phyloP scores from a whole-genome alignment of 1,140 invertebrate species.

The Trypoxylus dichotomus region DNA sequence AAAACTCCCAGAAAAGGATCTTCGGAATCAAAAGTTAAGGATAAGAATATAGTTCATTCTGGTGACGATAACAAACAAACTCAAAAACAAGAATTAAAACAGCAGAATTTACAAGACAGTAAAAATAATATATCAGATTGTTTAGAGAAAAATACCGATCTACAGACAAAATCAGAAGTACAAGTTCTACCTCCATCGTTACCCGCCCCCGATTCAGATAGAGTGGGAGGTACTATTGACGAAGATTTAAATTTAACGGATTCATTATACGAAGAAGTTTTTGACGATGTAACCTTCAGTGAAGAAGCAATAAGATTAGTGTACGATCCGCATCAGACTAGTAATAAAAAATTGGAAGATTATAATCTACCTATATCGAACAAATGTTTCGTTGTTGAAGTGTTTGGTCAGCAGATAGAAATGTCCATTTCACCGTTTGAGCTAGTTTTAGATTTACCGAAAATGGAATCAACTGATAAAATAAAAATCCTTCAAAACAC shows the following conservation, averaged over 20 bases:
- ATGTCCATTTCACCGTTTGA: slow-evolving; percentile 20
- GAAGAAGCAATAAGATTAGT: background rate
- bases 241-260: slow-evolving; percentile 25
- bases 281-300: background rate
- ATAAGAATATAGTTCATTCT: background rate
- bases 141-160: background rate
- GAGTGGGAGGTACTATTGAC: background rate
- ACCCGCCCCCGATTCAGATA: background rate
- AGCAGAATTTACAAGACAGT: no score
- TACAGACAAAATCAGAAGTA: background rate
- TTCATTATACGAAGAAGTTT: background rate
- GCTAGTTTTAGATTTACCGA: slow-evolving; percentile 15
- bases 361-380: slow-evolving; percentile 24
- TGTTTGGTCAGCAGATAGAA: slow-evolving; percentile 19
- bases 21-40: background rate
- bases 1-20: background rate
- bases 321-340: background rate
- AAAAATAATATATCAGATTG: background rate
- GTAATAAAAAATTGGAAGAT: slow-evolving; percentile 6
- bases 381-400: slow-evolving; percentile 20
- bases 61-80: background rate
- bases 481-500: slow-evolving; percentile 23
- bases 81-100: no score
- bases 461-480: background rate
- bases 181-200: background rate